Percentiles rank a stretch among this genome's conserved stretches.
Conservation (phyloP, 2,888 invertebrate species). For the Charanyca ferruginea region DNA sequence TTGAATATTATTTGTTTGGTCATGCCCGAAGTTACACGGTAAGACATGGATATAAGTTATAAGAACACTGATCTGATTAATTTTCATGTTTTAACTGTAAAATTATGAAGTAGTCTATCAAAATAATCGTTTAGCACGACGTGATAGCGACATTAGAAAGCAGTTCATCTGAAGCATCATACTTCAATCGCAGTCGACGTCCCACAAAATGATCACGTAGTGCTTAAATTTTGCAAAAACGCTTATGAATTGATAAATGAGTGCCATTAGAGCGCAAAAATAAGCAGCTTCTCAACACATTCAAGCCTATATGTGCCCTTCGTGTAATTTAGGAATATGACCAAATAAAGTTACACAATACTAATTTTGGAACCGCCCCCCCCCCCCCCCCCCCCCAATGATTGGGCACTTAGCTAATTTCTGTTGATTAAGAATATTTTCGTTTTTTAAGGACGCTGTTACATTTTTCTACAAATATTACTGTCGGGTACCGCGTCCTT, state of each 20-base stretch:
- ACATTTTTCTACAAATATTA: no score
- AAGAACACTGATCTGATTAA: background rate
- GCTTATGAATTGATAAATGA: slow-evolving; percentile 13
- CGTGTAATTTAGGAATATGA: slow-evolving; percentile 20
- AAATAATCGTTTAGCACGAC: background rate
- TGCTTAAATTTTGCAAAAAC: slow-evolving; percentile 7
- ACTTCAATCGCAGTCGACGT: slow-evolving; percentile 13
- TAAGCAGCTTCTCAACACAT: background rate
- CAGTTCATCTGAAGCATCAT: slow-evolving; percentile 30
- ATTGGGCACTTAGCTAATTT: no score
- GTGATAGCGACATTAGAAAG: slow-evolving; percentile 21
- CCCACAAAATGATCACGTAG: slow-evolving; percentile 16
- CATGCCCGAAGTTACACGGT: slow-evolving; percentile 18
- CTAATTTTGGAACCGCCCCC: no score
- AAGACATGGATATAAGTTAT: background rate
- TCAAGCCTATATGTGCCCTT: background rate
- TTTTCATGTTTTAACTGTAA: background rate
- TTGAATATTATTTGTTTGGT: slow-evolving; percentile 14
- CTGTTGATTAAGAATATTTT: no score
- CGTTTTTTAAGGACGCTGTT: no score
- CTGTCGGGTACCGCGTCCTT: no score
- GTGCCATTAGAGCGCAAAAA: slow-evolving; percentile 23
- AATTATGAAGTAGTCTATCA: background rate
- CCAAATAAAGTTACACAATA: slow-evolving; percentile 6
- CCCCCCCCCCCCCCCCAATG: no score